Percentiles rank a stretch among this genome's conserved stretches.
Evolutionary conservation across 2,888 invertebrate genomes (phyloP).

Genomic region (Orgyia antiqua): DNA sequence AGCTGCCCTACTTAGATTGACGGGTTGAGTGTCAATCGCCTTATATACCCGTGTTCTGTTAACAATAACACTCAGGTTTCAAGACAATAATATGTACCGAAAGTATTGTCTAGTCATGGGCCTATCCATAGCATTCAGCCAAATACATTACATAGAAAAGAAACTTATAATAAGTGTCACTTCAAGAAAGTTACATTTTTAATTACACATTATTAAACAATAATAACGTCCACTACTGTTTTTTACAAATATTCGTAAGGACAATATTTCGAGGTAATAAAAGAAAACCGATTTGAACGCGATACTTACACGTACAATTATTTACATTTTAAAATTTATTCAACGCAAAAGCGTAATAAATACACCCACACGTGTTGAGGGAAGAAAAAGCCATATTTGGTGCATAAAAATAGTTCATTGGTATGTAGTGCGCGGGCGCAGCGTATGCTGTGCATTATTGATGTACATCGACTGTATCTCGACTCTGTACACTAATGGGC

Average conservation of each 20-base stretch:
- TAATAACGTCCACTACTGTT: too few species aligned
- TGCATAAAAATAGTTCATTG: conserved; percentile 35
- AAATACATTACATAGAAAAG: too few species aligned
- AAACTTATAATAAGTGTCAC: too few species aligned
- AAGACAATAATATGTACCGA: conserved; percentile 3
- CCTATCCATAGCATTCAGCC: too few species aligned
- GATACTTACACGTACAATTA: too few species aligned
- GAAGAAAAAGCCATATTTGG: conserved; percentile 27
- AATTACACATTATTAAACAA: too few species aligned
- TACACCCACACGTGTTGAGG: conserved; percentile 10
- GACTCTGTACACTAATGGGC: conserved; percentile 45
- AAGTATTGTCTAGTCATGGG: too few species aligned
- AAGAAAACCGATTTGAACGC: too few species aligned
- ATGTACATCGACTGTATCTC: conserved; percentile 35
- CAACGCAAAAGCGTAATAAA: conserved; percentile 13
- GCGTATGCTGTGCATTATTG: conserved; percentile 32
- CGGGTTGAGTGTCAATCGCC: conserved; percentile 4
- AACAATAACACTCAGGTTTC: conserved; percentile 7
- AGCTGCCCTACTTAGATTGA: conserved; percentile 29
- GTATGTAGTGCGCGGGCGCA: conserved; percentile 37
- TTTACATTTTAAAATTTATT: conserved; percentile 14
- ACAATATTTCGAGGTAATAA: too few species aligned
- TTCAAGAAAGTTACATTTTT: too few species aligned
- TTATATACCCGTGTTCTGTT: conserved; percentile 4
- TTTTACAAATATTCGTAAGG: too few species aligned